These are phyloP conservation scores for Cantharis lateralis DNA, from an alignment of 2,888 invertebrate genomes.

Conservation along the genomic window DNA sequence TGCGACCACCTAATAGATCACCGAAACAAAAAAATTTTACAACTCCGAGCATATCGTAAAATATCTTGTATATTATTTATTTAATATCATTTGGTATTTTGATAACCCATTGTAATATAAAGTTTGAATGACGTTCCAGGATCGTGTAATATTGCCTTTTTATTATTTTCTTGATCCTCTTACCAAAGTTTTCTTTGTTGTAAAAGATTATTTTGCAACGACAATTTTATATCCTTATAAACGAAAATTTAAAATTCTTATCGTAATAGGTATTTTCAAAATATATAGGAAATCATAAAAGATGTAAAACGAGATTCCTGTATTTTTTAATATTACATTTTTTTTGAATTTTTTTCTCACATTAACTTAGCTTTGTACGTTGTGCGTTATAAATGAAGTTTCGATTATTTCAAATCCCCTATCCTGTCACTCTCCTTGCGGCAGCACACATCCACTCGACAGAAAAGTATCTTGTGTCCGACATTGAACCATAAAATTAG, in stretches of 20 bases:
- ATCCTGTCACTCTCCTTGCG: not conserved
- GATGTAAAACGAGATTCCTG: not conserved
- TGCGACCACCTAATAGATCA: not conserved
- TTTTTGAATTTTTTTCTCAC: not conserved
- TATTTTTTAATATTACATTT: not conserved
- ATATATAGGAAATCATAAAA: not conserved
- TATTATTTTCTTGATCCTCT: not conserved
- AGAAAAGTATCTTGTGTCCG: not conserved
- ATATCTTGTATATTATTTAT: not conserved
- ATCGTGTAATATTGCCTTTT: not conserved
- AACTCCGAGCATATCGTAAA: not conserved
- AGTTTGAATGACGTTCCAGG: not conserved
- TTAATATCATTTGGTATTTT: not conserved
- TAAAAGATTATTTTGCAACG: not conserved
- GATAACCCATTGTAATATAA: not conserved
- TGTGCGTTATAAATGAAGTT: not conserved
- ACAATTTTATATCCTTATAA: not conserved
- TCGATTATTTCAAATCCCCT: not conserved
- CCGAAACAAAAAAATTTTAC: not conserved
- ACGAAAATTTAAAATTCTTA: not conserved
- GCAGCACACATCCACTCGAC: not conserved
- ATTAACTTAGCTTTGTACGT: not conserved
- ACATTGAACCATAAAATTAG: not conserved
- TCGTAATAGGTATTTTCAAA: not conserved
- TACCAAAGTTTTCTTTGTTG: not conserved